Base-by-base conservation (phyloP, 2,888 invertebrate genomes). In the Monopis laevigella region DNA sequence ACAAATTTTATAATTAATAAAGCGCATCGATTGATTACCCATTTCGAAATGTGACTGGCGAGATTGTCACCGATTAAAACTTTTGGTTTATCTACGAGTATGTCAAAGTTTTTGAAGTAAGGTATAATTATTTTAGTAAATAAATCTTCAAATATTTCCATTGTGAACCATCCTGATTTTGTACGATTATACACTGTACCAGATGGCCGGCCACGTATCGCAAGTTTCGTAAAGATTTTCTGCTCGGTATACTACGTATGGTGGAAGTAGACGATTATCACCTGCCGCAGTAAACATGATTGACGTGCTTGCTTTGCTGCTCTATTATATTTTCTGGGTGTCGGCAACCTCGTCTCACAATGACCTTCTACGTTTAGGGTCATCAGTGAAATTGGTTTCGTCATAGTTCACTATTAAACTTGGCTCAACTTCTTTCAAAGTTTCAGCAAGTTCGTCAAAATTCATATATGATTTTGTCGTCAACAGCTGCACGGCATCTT, bases 41-140 rank as follows among this genome's bases (percentile, higher is more conserved):
- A 39, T 39, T 26, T 39, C 11, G 39, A 24, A n/a, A 26, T 21
- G 16, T 24, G 21, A 14, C 24, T 26, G 12, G 21, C 26, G 24
- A 13, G 16, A 14, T 21, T 11, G 14, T 18, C 38, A 43, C 43
- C 43, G 45, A 46, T 43, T 46, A 47, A 46, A 40, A 42, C 46
- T 45, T 49, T 49, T 42, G 38, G 43, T 47, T 29, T 40, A 44
- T 47, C 43, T 45, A 45, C 44, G n/a, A n/a, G n/a, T n/a, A n/a
- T n/a, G 45, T 48, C 45, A 42, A 45, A 17, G 13, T 40, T 40
- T 40, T 18, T n/a, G 12, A 40, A 40, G 19, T 40, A 40, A 4
- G 21, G 19, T 12, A 24, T 28, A 8, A 3, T 28, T 44, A 43
- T 43, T 19, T 36, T 34, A 26, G 26, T 43, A 34, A 48, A 48